Evolutionary conservation across 2,888 invertebrate species (phyloP).

Genomic region (Choristoneura rosaceana): DNA sequence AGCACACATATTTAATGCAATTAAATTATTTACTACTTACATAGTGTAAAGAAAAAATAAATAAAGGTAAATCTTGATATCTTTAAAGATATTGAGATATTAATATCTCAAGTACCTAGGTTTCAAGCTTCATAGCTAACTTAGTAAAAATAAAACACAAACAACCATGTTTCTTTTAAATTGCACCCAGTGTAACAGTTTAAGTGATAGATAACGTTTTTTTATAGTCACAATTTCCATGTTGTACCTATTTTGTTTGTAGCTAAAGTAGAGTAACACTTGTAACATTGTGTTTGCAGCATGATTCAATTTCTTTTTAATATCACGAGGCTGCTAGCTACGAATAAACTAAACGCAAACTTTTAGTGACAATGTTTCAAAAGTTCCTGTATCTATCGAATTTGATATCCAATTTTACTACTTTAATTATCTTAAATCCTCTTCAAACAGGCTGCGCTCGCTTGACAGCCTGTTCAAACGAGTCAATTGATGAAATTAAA

Average conservation of each 20-base stretch:
- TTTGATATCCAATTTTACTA: constrained; percentile 5
- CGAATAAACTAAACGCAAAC: background rate
- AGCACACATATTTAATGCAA: constrained; percentile 24
- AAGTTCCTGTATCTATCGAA: background rate
- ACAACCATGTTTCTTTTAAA: background rate
- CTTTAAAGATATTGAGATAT: background rate
- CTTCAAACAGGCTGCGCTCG: constrained; percentile 42
- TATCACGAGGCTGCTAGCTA: background rate
- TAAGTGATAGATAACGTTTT: background rate
- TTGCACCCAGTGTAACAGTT: background rate
- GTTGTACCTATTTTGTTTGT: background rate
- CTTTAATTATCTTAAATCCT: constrained; percentile 16
- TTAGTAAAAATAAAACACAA: background rate
- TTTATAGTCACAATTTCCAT: background rate
- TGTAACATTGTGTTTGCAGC: background rate
- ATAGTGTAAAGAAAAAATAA: background rate
- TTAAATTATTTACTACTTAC: constrained; percentile 33
- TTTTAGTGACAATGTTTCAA: background rate
- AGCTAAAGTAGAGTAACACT: background rate
- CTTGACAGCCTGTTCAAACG: constrained; percentile 49
- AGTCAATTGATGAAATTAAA: constrained; percentile 56
- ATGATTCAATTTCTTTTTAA: background rate
- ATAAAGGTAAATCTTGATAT: background rate
- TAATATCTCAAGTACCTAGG: background rate
- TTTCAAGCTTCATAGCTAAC: background rate